These are phyloP conservation scores for Cistogaster globosa DNA, from an alignment of 2,888 invertebrate species.

Conservation along the genomic window DNA sequence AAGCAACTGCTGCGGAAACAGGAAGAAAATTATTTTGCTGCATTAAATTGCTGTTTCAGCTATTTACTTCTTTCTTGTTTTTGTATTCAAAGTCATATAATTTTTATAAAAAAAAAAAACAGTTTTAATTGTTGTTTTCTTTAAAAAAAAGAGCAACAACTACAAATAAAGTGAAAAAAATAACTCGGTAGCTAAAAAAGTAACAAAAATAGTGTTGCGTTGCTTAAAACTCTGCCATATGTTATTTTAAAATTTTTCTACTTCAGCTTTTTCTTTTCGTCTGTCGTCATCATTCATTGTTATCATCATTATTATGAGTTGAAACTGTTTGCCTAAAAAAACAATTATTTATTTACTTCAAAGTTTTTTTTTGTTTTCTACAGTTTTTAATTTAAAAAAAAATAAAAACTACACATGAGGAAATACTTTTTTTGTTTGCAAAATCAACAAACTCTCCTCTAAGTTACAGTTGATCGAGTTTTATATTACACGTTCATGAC, in stretches of 20 bases:
- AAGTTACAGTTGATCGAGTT: slow-evolving; percentile 68
- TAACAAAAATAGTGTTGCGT: slow-evolving; percentile 3
- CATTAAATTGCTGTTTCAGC: slow-evolving; percentile 18
- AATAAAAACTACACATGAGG: slow-evolving; percentile 37
- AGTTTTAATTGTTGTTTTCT: neutral
- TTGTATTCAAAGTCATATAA: slow-evolving; percentile 35
- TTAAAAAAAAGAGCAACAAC: slow-evolving; percentile 12
- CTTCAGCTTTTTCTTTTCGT: slow-evolving; percentile 20
- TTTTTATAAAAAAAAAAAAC: neutral
- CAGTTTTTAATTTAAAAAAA: slow-evolving; percentile 24
- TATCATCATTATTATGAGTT: no score
- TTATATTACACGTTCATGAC: slow-evolving; percentile 47
- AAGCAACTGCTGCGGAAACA: slow-evolving; percentile 56
- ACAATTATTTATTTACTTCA: slow-evolving; percentile 28
- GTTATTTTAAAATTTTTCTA: slow-evolving; percentile 10
- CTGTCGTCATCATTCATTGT: neutral
- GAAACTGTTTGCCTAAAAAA: slow-evolving; percentile 16
- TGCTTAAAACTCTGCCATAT: slow-evolving; percentile 27
- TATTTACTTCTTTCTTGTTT: slow-evolving; percentile 15
- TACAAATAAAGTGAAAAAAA: neutral
- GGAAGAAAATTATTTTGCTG: slow-evolving; percentile 58
- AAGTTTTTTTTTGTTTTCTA: slow-evolving; percentile 12
- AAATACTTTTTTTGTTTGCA: slow-evolving; percentile 42
- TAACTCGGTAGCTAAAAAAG: neutral
- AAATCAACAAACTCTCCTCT: slow-evolving; percentile 46